These are phyloP conservation scores for Notodonta dromedarius DNA, from an alignment of 2,888 invertebrate species.

Conservation along the genomic window DNA sequence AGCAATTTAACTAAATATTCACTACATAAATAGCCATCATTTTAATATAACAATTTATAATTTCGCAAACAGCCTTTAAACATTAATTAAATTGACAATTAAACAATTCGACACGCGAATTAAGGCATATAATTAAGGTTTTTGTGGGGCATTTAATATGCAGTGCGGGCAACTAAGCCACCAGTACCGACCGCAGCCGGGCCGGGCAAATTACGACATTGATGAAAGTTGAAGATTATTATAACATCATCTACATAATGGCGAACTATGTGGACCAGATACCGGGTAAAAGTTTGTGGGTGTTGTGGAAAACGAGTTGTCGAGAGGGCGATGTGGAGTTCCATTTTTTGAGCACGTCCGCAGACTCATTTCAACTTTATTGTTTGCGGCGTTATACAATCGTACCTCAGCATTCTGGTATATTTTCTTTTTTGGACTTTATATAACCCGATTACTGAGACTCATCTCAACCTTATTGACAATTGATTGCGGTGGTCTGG, in stretches of 20 bases:
- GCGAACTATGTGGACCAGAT: conserved; percentile 28
- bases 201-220: conserved; percentile 39
- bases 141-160: conserved; percentile 29
- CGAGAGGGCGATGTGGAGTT: background rate
- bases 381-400: background rate
- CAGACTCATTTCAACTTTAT: background rate
- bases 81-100: conserved; percentile 8
- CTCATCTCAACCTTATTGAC: no score
- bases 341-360: conserved; percentile 3
- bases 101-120: conserved; percentile 14
- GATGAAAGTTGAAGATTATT: conserved; percentile 47
- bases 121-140: conserved; percentile 21
- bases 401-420: background rate
- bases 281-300: conserved; percentile 30
- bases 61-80: background rate
- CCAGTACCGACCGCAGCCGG: conserved; percentile 29
- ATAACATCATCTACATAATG: conserved; percentile 41
- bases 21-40: no score
- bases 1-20: no score
- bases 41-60: no score
- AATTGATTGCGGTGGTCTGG: no score
- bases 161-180: conserved; percentile 21
- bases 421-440: no score
- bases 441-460: no score
- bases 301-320: conserved; percentile 1